Conservation (phyloP, 64 coral and sea anemone species). For the Montipora sp. region DNA sequence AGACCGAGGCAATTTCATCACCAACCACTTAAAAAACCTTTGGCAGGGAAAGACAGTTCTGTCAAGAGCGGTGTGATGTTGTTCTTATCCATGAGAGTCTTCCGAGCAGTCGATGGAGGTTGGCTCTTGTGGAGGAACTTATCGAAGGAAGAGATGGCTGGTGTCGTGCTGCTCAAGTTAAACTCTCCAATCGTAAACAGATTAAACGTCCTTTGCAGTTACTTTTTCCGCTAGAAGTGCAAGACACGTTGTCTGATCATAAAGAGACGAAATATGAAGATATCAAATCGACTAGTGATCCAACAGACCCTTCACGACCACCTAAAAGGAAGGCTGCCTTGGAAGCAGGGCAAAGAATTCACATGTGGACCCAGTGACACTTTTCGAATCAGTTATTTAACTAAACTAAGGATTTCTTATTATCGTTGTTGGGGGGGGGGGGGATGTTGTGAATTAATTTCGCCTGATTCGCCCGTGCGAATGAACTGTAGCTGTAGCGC, state of each 20-base stretch:
- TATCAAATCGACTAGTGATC: not conserved
- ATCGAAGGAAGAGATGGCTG: not conserved
- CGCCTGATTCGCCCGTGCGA: too few species aligned
- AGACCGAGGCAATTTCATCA: slow-evolving; percentile 25
- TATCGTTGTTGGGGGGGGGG: not conserved
- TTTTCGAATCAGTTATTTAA: not conserved
- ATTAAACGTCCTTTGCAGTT: not conserved
- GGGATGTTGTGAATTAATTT: not conserved
- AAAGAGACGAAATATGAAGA: not conserved
- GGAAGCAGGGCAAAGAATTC: not conserved
- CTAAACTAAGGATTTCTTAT: not conserved
- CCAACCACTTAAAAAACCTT: not conserved
- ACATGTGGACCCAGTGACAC: not conserved
- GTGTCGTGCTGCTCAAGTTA: not conserved
- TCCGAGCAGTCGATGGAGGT: not conserved
- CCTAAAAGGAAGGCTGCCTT: not conserved
- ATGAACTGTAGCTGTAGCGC: too few species aligned
- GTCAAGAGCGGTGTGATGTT: not conserved
- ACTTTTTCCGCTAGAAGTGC: not conserved
- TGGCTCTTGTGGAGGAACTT: not conserved
- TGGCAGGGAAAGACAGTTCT: not conserved
- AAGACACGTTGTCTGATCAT: not conserved
- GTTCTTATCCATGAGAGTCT: not conserved
- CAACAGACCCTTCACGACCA: not conserved
- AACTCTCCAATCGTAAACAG: not conserved